phyloP scores from a whole-genome alignment of 2,888 invertebrate genomes.

The Graphium colonna region DNA sequence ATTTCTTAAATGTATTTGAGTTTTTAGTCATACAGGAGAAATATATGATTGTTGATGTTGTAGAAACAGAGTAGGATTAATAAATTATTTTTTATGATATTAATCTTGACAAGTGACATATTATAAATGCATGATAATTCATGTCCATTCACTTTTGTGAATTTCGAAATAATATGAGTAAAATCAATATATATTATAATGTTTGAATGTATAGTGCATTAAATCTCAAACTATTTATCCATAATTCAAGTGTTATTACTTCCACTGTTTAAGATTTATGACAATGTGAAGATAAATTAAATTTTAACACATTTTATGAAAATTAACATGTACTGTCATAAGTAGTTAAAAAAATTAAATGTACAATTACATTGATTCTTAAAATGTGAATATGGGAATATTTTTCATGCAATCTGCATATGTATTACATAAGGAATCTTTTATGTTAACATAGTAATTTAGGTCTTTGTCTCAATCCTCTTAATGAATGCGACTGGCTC shows the following conservation, averaged over 20 bases:
- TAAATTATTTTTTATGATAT: conserved; percentile 30
- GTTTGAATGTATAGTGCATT: neutral
- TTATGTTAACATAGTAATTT: neutral
- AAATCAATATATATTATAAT: conserved; percentile 6
- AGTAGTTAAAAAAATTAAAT: neutral
- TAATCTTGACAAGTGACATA: conserved; percentile 1
- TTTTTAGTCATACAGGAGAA: conserved; percentile 15
- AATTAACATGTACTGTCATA: neutral
- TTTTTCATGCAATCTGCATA: neutral
- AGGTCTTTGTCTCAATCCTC: conserved; percentile 1
- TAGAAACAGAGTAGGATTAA: conserved; percentile 27
- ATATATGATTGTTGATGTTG: conserved; percentile 30
- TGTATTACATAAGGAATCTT: neutral
- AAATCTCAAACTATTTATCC: conserved; percentile 19
- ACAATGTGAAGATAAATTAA: neutral
- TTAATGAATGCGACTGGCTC: neutral
- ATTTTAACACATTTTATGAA: neutral
- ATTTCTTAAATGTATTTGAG: conserved; percentile 4
- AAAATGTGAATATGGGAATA: neutral
- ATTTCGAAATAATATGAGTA: neutral
- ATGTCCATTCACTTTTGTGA: conserved; percentile 20
- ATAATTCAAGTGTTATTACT: neutral
- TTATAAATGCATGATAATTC: conserved; percentile 10
- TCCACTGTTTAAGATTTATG: conserved; percentile 7
- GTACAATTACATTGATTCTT: conserved; percentile 1